These are phyloP conservation scores for Zaprionus obscuricornis DNA, from an alignment of 2,888 invertebrate species.

Conservation along the genomic window DNA sequence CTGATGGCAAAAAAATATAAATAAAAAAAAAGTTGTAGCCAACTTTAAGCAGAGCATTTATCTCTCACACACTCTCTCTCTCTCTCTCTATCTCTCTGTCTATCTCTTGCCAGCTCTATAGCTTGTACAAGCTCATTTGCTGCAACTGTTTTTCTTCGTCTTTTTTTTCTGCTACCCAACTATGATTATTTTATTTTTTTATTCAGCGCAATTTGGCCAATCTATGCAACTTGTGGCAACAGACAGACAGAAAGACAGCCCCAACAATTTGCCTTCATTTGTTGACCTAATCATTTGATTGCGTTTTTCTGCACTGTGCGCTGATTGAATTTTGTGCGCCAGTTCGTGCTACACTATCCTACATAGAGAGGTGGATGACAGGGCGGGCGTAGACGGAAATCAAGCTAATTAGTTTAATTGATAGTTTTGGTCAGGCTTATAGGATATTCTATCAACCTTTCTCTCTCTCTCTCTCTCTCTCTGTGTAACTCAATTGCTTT, in stretches of 20 bases:
- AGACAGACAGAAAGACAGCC: slow-evolving; percentile 26
- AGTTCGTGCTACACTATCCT: slow-evolving; percentile 31
- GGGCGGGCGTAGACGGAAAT: slow-evolving; percentile 43
- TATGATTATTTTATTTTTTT: slow-evolving; percentile 26
- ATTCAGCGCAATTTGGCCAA: slow-evolving; percentile 25
- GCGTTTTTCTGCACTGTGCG: slow-evolving; percentile 72
- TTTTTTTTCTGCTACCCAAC: slow-evolving; percentile 13
- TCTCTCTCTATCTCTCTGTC: not conserved
- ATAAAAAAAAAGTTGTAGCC: too few relatives aligned
- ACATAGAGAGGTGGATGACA: slow-evolving; percentile 6
- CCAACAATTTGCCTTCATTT: slow-evolving; percentile 73
- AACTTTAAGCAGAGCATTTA: slow-evolving; percentile 19
- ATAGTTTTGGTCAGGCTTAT: too few relatives aligned
- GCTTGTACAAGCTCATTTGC: slow-evolving; percentile 29
- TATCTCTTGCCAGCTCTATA: slow-evolving; percentile 18
- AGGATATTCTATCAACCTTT: too few relatives aligned
- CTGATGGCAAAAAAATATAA: too few relatives aligned
- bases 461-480: too few relatives aligned
- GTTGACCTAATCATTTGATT: slow-evolving; percentile 79
- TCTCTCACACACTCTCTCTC: too few relatives aligned
- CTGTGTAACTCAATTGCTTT: too few relatives aligned
- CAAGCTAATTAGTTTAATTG: slow-evolving; percentile 77
- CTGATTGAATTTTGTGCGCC: slow-evolving; percentile 71
- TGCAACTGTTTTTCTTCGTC: slow-evolving; percentile 32
- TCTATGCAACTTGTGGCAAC: slow-evolving; percentile 23